Base-by-base conservation (phyloP, 2,888 invertebrate genomes). In the Tinea semifulvella region DNA sequence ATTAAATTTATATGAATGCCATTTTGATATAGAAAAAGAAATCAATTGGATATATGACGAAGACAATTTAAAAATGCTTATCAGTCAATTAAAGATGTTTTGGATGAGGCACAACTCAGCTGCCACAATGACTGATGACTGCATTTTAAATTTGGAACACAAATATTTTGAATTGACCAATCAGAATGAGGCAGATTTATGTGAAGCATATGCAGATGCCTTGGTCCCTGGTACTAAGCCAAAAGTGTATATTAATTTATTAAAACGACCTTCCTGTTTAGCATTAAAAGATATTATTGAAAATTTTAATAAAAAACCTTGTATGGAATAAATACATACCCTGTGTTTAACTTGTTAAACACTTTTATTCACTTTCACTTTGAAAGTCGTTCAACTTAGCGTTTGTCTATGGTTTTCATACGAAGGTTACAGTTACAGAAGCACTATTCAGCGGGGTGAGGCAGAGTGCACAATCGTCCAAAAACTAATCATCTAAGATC, bases 1-100 rank as follows among this genome's bases (percentile, higher is more conserved):
- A 0, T 70, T 98, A 20, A 93, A 93, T 69, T 77, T 98, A 10
- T 96, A 89, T 67, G 75, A 88, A 40, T 91, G 91, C 52, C 76
- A 86, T n/a, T 94, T 88, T 63, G 76, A 82, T 0, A 11, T 74
- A 2, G 61, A 68, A 6, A 81, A 85, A 36, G 61, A 67, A 4
- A 51, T 71, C 1, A 53, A 75, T 0, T 92, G 92, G 91, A 46
- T 61, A 0, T 69, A 63, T 47, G 84, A 85, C 42, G 58, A 70
- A 28, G 82, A 84, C 1, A 86, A 87, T 51, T 53, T 92, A 35
- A 60, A 58, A 31, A 73, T 70, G 43, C 81, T 90, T 1, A 82
- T 94, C 3, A 74, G 76, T 39, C 86, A 86, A 45, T 61, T 95
- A 28, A 92, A 94, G 63, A 75, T 77, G 17, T 82, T 88, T 52